These are phyloP conservation scores for Steinernema khuongi DNA, from an alignment of 1,140 invertebrate genomes.

Conservation along the genomic window DNA sequence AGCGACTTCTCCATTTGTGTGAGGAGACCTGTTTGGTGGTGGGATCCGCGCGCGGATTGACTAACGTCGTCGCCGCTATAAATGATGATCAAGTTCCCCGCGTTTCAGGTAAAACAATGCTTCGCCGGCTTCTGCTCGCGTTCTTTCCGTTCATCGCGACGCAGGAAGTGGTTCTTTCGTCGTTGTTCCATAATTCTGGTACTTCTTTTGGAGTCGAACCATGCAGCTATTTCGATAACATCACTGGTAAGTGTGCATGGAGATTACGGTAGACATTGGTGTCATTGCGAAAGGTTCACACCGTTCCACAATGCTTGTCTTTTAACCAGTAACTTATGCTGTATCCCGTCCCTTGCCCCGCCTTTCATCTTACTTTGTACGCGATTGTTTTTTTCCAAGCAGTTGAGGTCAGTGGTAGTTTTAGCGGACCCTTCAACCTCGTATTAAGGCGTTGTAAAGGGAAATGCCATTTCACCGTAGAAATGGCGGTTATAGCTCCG, in stretches of 20 bases:
- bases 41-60: background rate
- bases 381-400: background rate
- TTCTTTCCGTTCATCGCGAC: constrained; percentile 1
- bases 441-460: no score
- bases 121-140: background rate
- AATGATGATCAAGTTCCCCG: background rate
- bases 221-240: constrained; percentile 1
- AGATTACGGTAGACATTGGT: background rate
- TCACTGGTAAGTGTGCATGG: background rate
- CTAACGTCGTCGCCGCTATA: background rate
- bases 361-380: no score
- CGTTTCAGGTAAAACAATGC: background rate
- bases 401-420: background rate
- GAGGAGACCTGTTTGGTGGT: background rate
- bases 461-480: no score
- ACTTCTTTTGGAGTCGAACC: background rate
- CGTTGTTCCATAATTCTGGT: constrained; percentile 8
- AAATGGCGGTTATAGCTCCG: no score
- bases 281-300: background rate
- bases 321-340: no score
- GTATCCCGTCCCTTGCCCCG: no score
- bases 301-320: background rate
- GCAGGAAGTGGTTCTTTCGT: background rate
- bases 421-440: no score
- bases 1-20: background rate